Evolutionary conservation across 64 coral and sea anemone species (phyloP).

Genomic region (Acropora yongei): DNA sequence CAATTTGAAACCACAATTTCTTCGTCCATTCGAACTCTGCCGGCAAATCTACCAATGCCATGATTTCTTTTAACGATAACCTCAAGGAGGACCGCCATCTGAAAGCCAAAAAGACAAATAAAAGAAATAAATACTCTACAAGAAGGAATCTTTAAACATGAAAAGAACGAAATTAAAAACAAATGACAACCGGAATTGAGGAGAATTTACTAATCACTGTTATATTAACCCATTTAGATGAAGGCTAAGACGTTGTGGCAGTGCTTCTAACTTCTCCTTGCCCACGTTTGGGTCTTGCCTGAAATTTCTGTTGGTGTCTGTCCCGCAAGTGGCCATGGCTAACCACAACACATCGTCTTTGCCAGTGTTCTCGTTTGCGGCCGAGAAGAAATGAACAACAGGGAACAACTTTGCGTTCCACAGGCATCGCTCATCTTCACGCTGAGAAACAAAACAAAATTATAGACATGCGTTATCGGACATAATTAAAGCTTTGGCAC

Average conservation of each 20-base stretch:
- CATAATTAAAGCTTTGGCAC: too few species aligned
- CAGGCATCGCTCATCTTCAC: slow-evolving; percentile 51
- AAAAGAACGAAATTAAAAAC: background rate
- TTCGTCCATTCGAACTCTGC: slow-evolving; percentile 81
- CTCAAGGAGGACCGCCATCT: slow-evolving; percentile 84
- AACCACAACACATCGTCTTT: slow-evolving; percentile 53
- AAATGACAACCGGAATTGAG: background rate
- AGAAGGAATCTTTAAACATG: too few species aligned
- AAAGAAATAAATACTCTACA: background rate
- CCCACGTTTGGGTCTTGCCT: background rate
- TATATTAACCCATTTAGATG: background rate
- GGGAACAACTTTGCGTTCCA: slow-evolving; percentile 69
- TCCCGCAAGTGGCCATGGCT: background rate
- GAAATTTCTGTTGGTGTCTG: background rate
- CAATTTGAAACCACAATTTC: slow-evolving; percentile 88
- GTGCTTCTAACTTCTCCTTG: background rate
- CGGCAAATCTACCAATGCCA: slow-evolving; percentile 57
- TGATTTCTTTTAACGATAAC: slow-evolving; percentile 84
- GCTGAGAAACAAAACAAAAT: slow-evolving; percentile 2
- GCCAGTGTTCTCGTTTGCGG: background rate
- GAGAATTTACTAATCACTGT: background rate
- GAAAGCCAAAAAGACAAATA: background rate
- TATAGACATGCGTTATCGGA: too few species aligned
- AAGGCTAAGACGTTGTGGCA: background rate
- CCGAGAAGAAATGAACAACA: slow-evolving; percentile 20